Conservation (phyloP, 2,797 vertebrate genomes). For the Hafferia zeledoni region DNA sequence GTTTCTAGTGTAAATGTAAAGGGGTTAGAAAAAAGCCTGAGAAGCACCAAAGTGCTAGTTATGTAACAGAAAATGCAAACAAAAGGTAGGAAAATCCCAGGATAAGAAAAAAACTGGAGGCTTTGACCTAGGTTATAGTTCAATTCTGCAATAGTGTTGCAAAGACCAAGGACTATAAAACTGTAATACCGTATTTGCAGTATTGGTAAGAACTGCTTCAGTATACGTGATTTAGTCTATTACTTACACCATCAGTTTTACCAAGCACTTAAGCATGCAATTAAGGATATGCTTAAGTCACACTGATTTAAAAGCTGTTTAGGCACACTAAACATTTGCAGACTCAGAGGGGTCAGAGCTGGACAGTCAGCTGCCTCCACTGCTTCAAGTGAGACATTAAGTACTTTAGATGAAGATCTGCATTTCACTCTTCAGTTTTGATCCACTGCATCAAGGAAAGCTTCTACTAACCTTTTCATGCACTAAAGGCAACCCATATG, state of each 20-base stretch:
- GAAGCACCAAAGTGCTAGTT: not conserved
- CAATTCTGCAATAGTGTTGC: not conserved
- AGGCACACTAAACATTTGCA: not conserved
- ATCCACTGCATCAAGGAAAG: not conserved
- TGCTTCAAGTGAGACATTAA: not conserved
- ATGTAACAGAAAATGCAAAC: slow-evolving; percentile 27
- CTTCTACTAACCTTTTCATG: not conserved
- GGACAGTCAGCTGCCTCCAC: not conserved
- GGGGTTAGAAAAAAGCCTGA: not conserved
- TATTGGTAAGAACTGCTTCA: not conserved
- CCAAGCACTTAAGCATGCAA: not conserved
- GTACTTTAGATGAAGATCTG: not conserved
- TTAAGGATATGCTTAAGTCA: not conserved
- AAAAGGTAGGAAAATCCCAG: not conserved
- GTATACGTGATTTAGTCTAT: not conserved
- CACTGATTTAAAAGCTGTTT: not conserved
- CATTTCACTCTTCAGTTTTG: not conserved
- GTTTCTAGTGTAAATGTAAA: not conserved
- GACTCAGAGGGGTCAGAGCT: not conserved
- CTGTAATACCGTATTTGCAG: not conserved
- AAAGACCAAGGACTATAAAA: not conserved
- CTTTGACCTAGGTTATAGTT: not conserved
- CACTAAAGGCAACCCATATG: not conserved
- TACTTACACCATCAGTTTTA: not conserved
- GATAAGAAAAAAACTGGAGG: not conserved